Base-by-base conservation (phyloP, 2,888 invertebrate genomes). In the Allolobophora icterica region DNA sequence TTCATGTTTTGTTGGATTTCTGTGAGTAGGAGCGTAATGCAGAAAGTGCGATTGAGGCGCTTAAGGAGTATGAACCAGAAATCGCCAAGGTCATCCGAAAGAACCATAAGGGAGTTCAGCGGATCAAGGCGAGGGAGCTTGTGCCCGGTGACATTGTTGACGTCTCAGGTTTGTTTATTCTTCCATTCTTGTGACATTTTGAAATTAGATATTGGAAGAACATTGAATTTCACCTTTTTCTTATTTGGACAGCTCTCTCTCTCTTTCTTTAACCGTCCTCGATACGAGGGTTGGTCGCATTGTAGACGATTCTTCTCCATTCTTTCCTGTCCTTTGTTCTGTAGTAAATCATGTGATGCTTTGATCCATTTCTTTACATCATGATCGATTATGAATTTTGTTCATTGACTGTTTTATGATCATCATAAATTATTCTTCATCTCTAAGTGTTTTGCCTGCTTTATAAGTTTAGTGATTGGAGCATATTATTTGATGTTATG, bases 51-150 rank as follows among this genome's bases (percentile, higher is more conserved):
- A 99, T 99, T 96, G 99, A 99, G 97, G 99, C 99, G 94, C 97
- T 99, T 95, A 99, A 99, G 96, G 99, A 99, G 96, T 99, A 99
- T 96, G 99, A 99, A 96, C 99, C 99, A 94, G 99, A 99, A 96
- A 99, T 99, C 98, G 99, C 99, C 95, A 99, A 99, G 97, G 99
- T 99, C 93, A 34, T 91, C 83, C 97, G 99, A 95, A 96, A 97
- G 94, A 99, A 99, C 96, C 98, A 99, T 96, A 96, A 98, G 94
- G 99, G 99, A 95, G 98, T 99, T 93, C 99, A 99, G 96, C 98
- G 99, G 96, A 97, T 99, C 95, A 97, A 99, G 94, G 99, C 99
- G 95, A 98, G 97, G 96, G 98, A 99, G 96, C 98, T 99, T 95
- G 99, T 99, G 90, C 99, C 99, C 95, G 99, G 99, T 94, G 99